Percentiles rank a stretch among this genome's conserved stretches.
These are phyloP conservation scores for Zaprionus gabonicus DNA, from an alignment of 1,140 invertebrate species.

Conservation along the genomic window DNA sequence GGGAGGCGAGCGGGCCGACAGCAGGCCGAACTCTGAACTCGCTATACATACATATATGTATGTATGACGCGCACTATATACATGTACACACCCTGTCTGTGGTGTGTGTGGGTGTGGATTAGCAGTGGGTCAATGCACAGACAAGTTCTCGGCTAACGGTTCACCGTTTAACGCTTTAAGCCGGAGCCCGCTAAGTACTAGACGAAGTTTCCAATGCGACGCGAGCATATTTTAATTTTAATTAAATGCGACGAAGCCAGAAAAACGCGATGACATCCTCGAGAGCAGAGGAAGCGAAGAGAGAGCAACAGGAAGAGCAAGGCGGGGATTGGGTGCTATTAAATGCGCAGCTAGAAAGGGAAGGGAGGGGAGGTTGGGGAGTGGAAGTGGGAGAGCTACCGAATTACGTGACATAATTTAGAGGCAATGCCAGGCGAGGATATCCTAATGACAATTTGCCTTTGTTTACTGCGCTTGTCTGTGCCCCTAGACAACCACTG, in stretches of 20 bases:
- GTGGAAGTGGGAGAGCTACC: constrained; percentile 42
- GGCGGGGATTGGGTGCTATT: not conserved
- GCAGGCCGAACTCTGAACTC: not conserved
- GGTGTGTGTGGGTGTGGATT: not conserved
- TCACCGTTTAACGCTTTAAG: constrained; percentile 2
- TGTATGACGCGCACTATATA: too few species aligned
- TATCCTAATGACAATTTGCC: constrained; percentile 46
- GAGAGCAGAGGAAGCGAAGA: not conserved
- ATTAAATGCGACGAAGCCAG: constrained; percentile 59
- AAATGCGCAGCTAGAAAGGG: constrained; percentile 5
- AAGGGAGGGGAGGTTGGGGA: not conserved
- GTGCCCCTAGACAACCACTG: not conserved
- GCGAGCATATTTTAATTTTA: constrained; percentile 60
- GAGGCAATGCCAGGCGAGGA: constrained; percentile 56
- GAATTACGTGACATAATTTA: constrained; percentile 74
- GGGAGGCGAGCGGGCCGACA: not conserved
- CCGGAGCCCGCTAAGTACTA: not conserved
- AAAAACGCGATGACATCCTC: constrained; percentile 43
- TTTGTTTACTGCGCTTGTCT: constrained; percentile 45
- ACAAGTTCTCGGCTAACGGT: constrained; percentile 7
- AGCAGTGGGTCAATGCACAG: constrained; percentile 13
- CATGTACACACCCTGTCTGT: not conserved
- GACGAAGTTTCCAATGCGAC: constrained; percentile 5
- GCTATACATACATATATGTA: not conserved
- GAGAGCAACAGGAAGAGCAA: not conserved